phyloP scores from a whole-genome alignment of 2,797 vertebrate species.

The Molothrus ater region DNA sequence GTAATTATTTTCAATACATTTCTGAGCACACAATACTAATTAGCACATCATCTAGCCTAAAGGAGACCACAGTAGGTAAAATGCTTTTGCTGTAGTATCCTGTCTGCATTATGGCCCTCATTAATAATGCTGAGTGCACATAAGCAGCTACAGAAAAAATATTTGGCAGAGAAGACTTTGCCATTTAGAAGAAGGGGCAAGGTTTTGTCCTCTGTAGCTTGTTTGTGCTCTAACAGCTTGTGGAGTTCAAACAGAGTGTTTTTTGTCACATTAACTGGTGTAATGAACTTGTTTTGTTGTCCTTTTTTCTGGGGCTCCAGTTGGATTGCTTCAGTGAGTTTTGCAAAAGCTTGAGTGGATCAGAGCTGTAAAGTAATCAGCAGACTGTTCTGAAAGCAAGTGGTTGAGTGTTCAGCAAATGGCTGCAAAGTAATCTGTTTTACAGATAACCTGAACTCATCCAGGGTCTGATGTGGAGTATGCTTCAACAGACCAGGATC shows the following conservation, averaged over 20 bases:
- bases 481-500: background rate
- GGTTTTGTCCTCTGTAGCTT: background rate
- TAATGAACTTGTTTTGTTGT: background rate
- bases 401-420: background rate
- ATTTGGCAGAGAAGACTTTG: background rate
- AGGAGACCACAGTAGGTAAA: background rate
- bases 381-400: background rate
- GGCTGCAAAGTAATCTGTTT: background rate
- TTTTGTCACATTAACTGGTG: background rate
- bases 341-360: background rate
- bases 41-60: background rate
- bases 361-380: background rate
- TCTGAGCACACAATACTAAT: background rate
- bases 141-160: background rate
- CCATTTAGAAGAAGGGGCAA: background rate
- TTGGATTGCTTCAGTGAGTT: background rate
- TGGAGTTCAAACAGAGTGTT: background rate
- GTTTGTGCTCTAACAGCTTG: background rate
- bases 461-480: background rate
- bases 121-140: background rate
- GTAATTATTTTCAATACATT: background rate
- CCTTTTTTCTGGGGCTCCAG: background rate
- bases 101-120: background rate
- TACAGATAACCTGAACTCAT: background rate
- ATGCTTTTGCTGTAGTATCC: background rate